phyloP scores from a whole-genome alignment of 1,140 invertebrate genomes.

The Helicoverpa zea region DNA sequence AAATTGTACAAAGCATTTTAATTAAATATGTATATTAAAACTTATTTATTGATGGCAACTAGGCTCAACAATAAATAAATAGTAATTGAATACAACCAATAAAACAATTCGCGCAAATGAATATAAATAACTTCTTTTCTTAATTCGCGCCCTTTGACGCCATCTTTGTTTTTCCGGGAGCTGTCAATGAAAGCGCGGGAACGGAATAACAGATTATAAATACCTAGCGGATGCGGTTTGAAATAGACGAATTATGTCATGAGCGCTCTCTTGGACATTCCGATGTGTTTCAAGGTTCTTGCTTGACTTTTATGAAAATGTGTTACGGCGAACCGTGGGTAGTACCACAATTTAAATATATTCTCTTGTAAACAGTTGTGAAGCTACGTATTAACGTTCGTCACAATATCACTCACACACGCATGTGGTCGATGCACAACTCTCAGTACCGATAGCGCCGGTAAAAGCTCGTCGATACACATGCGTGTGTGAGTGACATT shows the following conservation, averaged over 20 bases:
- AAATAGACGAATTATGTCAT: conserved; percentile 82
- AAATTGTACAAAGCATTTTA: too few species aligned
- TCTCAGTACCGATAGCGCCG: too few species aligned
- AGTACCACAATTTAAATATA: neutral
- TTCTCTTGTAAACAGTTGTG: too few species aligned
- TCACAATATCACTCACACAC: too few species aligned
- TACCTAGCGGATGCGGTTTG: conserved; percentile 59
- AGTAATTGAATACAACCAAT: too few species aligned
- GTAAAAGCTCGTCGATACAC: too few species aligned
- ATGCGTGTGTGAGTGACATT: too few species aligned
- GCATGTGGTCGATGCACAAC: too few species aligned
- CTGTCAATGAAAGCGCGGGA: conserved; percentile 34
- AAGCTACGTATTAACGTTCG: too few species aligned
- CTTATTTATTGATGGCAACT: too few species aligned
- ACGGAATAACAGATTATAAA: conserved; percentile 64
- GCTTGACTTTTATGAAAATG: conserved; percentile 24
- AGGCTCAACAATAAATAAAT: too few species aligned
- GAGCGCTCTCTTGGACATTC: conserved; percentile 65
- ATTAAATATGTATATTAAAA: too few species aligned
- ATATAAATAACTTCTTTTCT: neutral
- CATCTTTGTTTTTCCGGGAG: conserved; percentile 52
- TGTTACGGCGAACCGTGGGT: conserved; percentile 15
- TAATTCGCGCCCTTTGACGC: conserved; percentile 43
- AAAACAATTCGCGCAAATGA: neutral
- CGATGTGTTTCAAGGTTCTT: conserved; percentile 64